Conservation (phyloP, 1,140 invertebrate species). For the Sminthurides bifidus region DNA sequence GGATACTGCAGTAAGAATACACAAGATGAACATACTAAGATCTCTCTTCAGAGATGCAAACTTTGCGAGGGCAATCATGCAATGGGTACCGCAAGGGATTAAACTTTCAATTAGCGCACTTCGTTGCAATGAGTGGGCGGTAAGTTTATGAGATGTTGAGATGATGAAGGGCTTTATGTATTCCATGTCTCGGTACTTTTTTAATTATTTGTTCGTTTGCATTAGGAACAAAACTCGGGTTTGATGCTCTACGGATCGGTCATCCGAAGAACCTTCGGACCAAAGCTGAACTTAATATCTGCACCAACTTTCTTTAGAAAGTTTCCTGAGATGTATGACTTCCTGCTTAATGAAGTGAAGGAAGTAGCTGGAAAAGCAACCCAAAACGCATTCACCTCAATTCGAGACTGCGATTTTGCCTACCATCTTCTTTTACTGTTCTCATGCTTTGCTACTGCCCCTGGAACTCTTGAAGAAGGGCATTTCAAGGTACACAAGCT, state of each 20-base stretch:
- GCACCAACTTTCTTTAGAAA: slow-evolving; percentile 68
- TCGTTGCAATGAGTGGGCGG: slow-evolving; percentile 61
- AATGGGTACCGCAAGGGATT: slow-evolving; percentile 59
- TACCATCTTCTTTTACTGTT: slow-evolving; percentile 21
- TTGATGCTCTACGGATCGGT: slow-evolving; percentile 72
- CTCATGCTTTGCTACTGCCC: slow-evolving; percentile 20
- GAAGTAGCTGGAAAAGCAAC: slow-evolving; percentile 3
- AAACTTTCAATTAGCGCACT: slow-evolving; percentile 62
- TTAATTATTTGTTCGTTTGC: slow-evolving; percentile 10
- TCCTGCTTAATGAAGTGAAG: slow-evolving; percentile 54
- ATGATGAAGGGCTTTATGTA: background rate
- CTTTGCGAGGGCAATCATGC: slow-evolving; percentile 56
- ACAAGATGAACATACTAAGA: slow-evolving; percentile 74
- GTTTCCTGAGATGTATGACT: slow-evolving; percentile 65
- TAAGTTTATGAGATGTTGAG: slow-evolving; percentile 38
- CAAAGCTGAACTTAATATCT: slow-evolving; percentile 53
- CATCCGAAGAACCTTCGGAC: slow-evolving; percentile 81
- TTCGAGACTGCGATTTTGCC: slow-evolving; percentile 15
- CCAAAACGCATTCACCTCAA: too few relatives aligned
- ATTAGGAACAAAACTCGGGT: slow-evolving; percentile 69
- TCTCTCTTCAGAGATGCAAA: slow-evolving; percentile 62
- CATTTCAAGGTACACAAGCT: slow-evolving; percentile 14
- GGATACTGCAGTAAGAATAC: slow-evolving; percentile 50
- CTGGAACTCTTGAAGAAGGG: slow-evolving; percentile 19
- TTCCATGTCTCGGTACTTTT: background rate